Percentiles rank a stretch among this genome's conserved stretches.
Conservation (phyloP, 2,888 invertebrate species). For the Cryptocephalus moraei region DNA sequence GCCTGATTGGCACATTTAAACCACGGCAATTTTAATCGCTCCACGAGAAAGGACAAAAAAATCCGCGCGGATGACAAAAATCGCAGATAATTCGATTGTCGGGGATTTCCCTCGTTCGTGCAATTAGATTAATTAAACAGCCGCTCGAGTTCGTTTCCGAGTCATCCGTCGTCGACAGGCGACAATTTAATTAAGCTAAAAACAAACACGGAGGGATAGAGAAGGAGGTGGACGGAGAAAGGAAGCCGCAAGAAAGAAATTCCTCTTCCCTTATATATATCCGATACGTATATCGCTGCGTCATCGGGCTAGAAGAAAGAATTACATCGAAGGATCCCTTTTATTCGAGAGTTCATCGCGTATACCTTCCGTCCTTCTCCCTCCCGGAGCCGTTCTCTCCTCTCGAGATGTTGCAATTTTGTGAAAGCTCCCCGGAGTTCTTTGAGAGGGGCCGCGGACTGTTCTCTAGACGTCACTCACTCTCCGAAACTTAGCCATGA, state of each 20-base stretch:
- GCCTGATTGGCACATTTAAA: too few relatives aligned
- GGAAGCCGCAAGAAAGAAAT: too few relatives aligned
- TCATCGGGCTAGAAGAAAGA: slow-evolving; percentile 19
- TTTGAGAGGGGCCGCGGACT: slow-evolving; percentile 32
- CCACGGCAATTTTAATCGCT: too few relatives aligned
- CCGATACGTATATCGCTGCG: slow-evolving; percentile 28
- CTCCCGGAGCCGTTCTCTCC: slow-evolving; percentile 7
- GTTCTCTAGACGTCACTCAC: slow-evolving; percentile 41
- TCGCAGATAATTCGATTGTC: too few relatives aligned
- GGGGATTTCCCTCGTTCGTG: too few relatives aligned
- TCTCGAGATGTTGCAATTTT: slow-evolving; percentile 40
- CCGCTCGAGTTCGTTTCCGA: slow-evolving; percentile 2
- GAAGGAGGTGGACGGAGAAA: too few relatives aligned
- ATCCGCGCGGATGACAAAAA: too few relatives aligned
- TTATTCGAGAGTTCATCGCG: slow-evolving; percentile 31
- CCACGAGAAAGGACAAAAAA: too few relatives aligned
- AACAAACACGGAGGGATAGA: slow-evolving; percentile 24
- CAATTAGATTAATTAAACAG: too few relatives aligned
- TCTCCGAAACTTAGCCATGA: slow-evolving; percentile 45
- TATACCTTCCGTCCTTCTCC: slow-evolving; percentile 22
- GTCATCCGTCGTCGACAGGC: slow-evolving; percentile 11
- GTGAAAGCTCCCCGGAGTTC: slow-evolving; percentile 40
- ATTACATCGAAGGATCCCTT: slow-evolving; percentile 24
- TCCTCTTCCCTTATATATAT: background rate
- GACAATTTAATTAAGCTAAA: slow-evolving; percentile 33